These are phyloP conservation scores for Setophaga petechia DNA, from an alignment of 2,113 vertebrate genomes.

Conservation along the genomic window DNA sequence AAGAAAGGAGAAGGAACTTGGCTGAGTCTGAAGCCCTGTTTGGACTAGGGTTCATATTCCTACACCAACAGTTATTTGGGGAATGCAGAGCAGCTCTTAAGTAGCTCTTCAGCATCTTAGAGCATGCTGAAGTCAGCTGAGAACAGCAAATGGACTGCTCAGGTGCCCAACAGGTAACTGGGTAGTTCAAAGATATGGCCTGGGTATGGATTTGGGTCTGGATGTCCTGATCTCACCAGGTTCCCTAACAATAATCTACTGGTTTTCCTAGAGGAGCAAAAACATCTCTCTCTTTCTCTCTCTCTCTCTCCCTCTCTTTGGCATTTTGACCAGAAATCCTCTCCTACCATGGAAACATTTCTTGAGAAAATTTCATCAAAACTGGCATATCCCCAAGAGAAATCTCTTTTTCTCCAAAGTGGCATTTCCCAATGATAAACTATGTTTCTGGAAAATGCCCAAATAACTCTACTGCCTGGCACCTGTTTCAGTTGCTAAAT, in stretches of 20 bases:
- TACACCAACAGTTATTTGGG: background rate
- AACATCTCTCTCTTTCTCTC: background rate
- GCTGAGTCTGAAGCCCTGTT: background rate
- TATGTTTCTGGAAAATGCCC: constrained; percentile 26
- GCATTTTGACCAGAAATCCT: constrained; percentile 29
- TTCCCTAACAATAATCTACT: background rate
- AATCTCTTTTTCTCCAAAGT: constrained; percentile 16
- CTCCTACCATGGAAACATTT: background rate
- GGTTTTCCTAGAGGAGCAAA: background rate
- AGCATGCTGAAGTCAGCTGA: background rate
- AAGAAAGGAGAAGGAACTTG: constrained; percentile 21
- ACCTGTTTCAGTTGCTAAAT: constrained; percentile 34
- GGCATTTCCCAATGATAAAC: constrained; percentile 14
- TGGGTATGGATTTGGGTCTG: background rate
- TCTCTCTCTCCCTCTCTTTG: background rate
- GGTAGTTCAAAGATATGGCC: background rate
- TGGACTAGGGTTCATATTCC: constrained; percentile 5
- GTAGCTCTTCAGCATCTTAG: background rate
- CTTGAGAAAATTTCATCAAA: constrained; percentile 37
- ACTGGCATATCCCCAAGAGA: background rate
- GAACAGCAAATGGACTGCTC: background rate
- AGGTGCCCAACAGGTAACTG: background rate
- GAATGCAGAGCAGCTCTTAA: background rate
- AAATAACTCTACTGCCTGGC: background rate
- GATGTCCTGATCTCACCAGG: background rate